Evolutionary conservation across 2,888 invertebrate genomes (phyloP).

Genomic region (Amaurobius ferox): DNA sequence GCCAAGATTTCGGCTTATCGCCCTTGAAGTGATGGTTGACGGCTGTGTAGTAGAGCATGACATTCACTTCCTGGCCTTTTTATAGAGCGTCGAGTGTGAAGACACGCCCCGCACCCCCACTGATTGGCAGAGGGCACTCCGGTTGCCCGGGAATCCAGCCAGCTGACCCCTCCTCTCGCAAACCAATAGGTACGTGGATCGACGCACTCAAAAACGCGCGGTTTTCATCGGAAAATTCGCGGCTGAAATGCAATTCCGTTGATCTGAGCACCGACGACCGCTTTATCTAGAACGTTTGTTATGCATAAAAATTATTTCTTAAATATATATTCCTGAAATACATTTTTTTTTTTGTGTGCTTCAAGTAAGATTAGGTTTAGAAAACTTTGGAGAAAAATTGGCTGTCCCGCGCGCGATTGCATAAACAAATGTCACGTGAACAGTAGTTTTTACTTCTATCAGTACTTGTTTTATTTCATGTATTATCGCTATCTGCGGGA

Average conservation of each 20-base stretch:
- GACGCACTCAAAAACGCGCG: slow-evolving; percentile 10
- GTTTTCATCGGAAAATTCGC: slow-evolving; percentile 12
- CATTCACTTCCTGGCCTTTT: slow-evolving; percentile 37
- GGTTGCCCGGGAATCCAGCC: slow-evolving; percentile 28
- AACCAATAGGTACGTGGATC: slow-evolving; percentile 15
- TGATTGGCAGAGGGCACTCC: slow-evolving; percentile 66
- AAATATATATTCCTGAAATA: too few species aligned
- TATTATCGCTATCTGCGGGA: too few species aligned
- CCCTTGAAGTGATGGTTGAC: slow-evolving; percentile 29
- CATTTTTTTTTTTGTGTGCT: too few species aligned
- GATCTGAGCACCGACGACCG: background rate
- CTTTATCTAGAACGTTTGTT: background rate
- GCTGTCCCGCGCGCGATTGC: too few species aligned
- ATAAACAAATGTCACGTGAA: too few species aligned
- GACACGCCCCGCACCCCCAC: slow-evolving; percentile 61
- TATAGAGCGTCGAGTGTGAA: slow-evolving; percentile 35
- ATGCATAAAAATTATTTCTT: background rate
- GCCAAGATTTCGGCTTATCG: slow-evolving; percentile 33
- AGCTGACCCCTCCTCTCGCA: slow-evolving; percentile 61
- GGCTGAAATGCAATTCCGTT: background rate
- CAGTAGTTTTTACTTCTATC: too few species aligned
- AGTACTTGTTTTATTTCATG: too few species aligned
- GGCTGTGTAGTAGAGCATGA: slow-evolving; percentile 43
- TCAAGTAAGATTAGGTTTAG: too few species aligned
- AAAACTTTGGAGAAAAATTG: too few species aligned